Evolutionary conservation across 37 sponge, comb jelly and placozoan species (phyloP), one percentile per base, ranked within the genome.

Genomic region (Tethya wilhelma): DNA sequence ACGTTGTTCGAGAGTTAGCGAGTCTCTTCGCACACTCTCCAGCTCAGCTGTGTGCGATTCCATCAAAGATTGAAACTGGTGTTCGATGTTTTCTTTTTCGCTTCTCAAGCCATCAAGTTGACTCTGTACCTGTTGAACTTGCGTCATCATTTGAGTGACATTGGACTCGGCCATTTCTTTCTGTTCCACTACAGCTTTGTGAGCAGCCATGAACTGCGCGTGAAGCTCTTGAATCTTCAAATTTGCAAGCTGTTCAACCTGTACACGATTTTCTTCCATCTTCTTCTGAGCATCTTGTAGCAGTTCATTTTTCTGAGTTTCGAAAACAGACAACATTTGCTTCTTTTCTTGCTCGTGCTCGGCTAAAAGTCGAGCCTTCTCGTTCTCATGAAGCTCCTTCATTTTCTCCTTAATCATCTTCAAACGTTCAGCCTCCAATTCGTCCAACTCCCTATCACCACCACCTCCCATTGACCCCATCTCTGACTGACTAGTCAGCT

Each of bases 161-260:
- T 46, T n/a, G 2, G 56, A 37, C 25, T 80, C 81, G n/a, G 57
- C 41, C 26, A 25, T 39, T 28, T 39, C 68, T 30, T 76, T 88
- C 42, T 82, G 46, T 2, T 69, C 81, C 49, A 41, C 40, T 19
- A 88, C 9, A 22, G 46, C 42, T 33, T 75, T 40, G 57, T 83
- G 68, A 25, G 89, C 89, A 26, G 66, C 29, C 58, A 83, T 64
- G 56, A 56, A 83, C 56, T 89, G 84, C 2, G 32, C 63, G 56
- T 91, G 80, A 0, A 82, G 14, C 17, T 41, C 67, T 64, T 91
- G 77, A 14, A 91, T 74, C 74, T 86, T 78, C 23, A 73, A n/a
- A 59, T 91, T 91, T 4, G 92, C 92, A 22, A 71, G 32, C 53
- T 82, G 53, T 38, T 91, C 92, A 38, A 73, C 45, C 36, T 78